These are phyloP conservation scores for Guaruba guarouba DNA, from an alignment of 2,113 vertebrate species.

Conservation along the genomic window DNA sequence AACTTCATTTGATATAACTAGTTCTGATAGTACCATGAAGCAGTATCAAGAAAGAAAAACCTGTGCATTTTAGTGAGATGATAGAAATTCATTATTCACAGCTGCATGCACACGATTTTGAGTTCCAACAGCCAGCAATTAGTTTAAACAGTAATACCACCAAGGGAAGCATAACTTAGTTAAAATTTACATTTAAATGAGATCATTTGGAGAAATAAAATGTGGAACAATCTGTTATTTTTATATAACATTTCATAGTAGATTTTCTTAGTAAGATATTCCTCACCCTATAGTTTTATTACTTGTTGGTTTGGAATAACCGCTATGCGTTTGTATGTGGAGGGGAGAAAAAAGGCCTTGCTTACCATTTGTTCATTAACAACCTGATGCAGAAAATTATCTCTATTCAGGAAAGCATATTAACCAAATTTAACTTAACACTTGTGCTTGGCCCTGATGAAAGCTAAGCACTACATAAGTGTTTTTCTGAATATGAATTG, in stretches of 20 bases:
- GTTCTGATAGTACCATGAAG: not conserved
- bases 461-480: not conserved
- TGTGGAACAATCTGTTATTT: slow-evolving; percentile 65
- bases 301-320: slow-evolving; percentile 17
- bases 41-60: slow-evolving; percentile 16
- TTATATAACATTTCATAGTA: slow-evolving; percentile 46
- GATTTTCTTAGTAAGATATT: slow-evolving; percentile 52
- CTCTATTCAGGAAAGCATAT: slow-evolving; percentile 26
- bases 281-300: slow-evolving; percentile 49
- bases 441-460: not conserved
- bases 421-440: slow-evolving; percentile 4
- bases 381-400: slow-evolving; percentile 50
- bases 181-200: slow-evolving; percentile 73
- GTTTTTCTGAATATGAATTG: not conserved
- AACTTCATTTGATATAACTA: not conserved
- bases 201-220: slow-evolving; percentile 68
- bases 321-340: not conserved
- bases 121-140: slow-evolving; percentile 67
- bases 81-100: slow-evolving; percentile 58
- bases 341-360: not conserved
- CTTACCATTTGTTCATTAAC: slow-evolving; percentile 37
- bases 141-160: slow-evolving; percentile 66
- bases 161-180: slow-evolving; percentile 66
- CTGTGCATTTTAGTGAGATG: not conserved
- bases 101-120: slow-evolving; percentile 57